Evolutionary conservation across 1,140 invertebrate genomes (phyloP).

Genomic region (Drosophila lini): DNA sequence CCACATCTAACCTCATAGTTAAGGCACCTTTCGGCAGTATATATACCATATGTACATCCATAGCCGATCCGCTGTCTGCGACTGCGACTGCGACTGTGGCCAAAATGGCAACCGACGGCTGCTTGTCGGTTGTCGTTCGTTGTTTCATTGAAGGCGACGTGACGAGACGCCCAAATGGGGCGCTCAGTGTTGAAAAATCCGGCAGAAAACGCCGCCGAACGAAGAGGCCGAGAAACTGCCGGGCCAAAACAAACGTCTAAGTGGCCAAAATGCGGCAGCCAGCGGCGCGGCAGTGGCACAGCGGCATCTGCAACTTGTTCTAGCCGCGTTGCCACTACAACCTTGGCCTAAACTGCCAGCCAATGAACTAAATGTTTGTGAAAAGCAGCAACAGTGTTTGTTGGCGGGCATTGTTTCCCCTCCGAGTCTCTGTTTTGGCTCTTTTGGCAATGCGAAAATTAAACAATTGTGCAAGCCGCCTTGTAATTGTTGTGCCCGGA

Average conservation of each 20-base stretch:
- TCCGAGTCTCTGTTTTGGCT: constrained; percentile 39
- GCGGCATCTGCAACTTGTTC: constrained; percentile 44
- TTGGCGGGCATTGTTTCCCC: constrained; percentile 62
- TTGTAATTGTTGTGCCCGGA: constrained; percentile 70
- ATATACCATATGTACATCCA: constrained; percentile 1
- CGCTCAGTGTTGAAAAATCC: constrained; percentile 63
- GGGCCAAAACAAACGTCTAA: constrained; percentile 6
- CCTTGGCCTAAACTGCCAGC: constrained; percentile 80
- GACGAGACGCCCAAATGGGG: constrained; percentile 80
- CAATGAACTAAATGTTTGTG: constrained; percentile 83
- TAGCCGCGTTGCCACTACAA: constrained; percentile 57
- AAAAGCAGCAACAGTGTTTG: constrained; percentile 63
- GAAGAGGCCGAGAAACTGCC: constrained; percentile 28
- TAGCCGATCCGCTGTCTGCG: constrained; percentile 19
- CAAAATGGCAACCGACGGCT: constrained; percentile 50
- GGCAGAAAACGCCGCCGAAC: constrained; percentile 24
- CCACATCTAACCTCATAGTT: neutral
- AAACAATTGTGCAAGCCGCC: constrained; percentile 78
- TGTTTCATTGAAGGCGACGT: constrained; percentile 75
- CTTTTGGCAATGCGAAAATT: constrained; percentile 77
- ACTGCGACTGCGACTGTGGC: constrained; percentile 32
- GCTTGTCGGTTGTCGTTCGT: constrained; percentile 47
- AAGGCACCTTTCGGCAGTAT: constrained; percentile 2
- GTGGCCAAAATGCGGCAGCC: constrained; percentile 45
- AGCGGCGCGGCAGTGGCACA: constrained; percentile 23